These are phyloP conservation scores for Eciton burchellii DNA, from an alignment of 1,140 invertebrate genomes.

Conservation along the genomic window DNA sequence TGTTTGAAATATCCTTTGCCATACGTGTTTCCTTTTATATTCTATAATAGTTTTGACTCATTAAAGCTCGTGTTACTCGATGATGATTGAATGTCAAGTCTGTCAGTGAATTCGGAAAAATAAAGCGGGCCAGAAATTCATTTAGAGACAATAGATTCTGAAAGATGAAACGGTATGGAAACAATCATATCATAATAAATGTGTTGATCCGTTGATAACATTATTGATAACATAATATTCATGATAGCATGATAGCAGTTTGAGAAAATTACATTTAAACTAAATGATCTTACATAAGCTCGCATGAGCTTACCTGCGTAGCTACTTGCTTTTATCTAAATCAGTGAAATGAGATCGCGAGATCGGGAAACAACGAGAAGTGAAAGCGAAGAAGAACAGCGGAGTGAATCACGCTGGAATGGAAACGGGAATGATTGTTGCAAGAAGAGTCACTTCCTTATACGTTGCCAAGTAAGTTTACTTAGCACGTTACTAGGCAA, in stretches of 20 bases:
- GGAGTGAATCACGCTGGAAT: constrained; percentile 44
- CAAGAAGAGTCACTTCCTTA: constrained; percentile 71
- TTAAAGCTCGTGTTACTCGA: background rate
- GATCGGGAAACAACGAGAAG: constrained; percentile 35
- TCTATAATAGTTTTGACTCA: background rate
- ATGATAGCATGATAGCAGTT: constrained; percentile 85
- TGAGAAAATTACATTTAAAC: constrained; percentile 82
- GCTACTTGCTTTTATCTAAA: constrained; percentile 62
- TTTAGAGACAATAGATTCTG: background rate
- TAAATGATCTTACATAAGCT: too few relatives aligned
- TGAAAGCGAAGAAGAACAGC: constrained; percentile 42
- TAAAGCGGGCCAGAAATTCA: background rate
- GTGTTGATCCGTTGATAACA: too few relatives aligned
- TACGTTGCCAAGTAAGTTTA: constrained; percentile 69
- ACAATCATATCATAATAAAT: constrained; percentile 62
- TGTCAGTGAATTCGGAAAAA: background rate
- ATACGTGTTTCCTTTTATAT: background rate
- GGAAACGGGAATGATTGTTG: constrained; percentile 79
- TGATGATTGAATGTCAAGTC: background rate
- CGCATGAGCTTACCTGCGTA: constrained; percentile 78
- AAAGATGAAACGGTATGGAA: constrained; percentile 9
- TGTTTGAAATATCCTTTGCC: too few relatives aligned
- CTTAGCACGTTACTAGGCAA: too few relatives aligned
- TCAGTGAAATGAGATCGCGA: constrained; percentile 53
- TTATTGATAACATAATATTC: constrained; percentile 76